Conservation (phyloP, 2,888 invertebrate species). For the Campoplex capitator region DNA sequence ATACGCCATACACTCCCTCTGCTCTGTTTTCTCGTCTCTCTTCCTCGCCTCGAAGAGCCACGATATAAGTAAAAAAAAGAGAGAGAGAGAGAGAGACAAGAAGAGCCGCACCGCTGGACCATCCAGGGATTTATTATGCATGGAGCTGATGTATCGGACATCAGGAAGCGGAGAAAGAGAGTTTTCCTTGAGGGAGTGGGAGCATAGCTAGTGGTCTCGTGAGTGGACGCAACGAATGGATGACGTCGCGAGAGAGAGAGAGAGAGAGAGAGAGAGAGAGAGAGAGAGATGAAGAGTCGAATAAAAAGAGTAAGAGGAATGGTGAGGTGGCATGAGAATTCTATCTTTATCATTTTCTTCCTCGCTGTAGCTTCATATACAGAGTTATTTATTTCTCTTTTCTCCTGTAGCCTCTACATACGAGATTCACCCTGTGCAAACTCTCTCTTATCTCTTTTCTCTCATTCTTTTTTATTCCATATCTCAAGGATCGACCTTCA, state of each 20-base stretch:
- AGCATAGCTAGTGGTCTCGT: constrained; percentile 17
- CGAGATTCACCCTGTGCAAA: constrained; percentile 50
- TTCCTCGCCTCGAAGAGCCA: constrained; percentile 24
- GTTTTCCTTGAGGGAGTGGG: constrained; percentile 32
- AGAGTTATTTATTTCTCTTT: constrained; percentile 50
- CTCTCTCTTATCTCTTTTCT: constrained; percentile 41
- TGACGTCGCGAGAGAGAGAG: constrained; percentile 74
- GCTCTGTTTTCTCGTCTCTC: constrained; percentile 1
- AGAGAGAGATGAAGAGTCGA: constrained; percentile 12
- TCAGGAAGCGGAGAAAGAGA: constrained; percentile 72
- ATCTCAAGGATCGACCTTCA: constrained; percentile 63
- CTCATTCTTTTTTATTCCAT: constrained; percentile 55
- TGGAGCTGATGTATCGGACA: constrained; percentile 83
- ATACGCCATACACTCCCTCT: background rate
- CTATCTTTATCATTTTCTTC: constrained; percentile 59
- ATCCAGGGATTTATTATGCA: constrained; percentile 82
- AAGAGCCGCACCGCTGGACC: constrained; percentile 54
- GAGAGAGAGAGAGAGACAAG: constrained; percentile 15
- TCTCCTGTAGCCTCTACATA: constrained; percentile 47
- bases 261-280: constrained; percentile 71
- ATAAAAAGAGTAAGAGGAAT: background rate
- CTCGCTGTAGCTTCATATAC: constrained; percentile 40
- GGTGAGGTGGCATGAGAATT: constrained; percentile 56
- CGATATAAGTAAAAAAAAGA: background rate
- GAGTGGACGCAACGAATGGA: constrained; percentile 75